Conservation (phyloP, 2,888 invertebrate species). For the Pandemis cinnamomeana region DNA sequence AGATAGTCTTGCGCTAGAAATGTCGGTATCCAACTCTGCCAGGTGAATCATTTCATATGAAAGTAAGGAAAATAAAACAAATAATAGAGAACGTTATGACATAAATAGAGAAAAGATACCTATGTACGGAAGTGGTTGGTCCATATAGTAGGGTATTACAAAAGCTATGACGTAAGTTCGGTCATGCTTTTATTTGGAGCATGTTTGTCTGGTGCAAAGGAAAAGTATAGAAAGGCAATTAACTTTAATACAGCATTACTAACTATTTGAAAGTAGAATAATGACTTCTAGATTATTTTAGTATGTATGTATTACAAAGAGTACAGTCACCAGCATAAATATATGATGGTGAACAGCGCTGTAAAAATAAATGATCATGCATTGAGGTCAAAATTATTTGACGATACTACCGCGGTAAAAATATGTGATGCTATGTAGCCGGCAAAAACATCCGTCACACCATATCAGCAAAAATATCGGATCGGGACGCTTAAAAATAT, state of each 20-base stretch:
- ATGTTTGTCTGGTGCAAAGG: conserved; percentile 23
- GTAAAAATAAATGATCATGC: too few species aligned
- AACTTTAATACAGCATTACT: conserved; percentile 2
- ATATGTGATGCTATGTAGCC: too few species aligned
- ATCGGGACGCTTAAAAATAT: too few species aligned
- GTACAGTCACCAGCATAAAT: too few species aligned
- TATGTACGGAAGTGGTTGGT: conserved; percentile 26
- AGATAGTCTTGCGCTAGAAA: conserved; percentile 8
- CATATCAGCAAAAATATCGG: too few species aligned
- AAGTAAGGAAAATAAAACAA: conserved; percentile 34
- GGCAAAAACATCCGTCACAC: too few species aligned
- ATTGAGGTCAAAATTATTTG: too few species aligned
- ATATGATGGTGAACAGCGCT: too few species aligned
- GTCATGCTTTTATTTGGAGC: conserved; percentile 30
- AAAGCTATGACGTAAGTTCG: conserved; percentile 30
- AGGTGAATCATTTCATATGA: not conserved
- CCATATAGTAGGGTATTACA: conserved; percentile 28
- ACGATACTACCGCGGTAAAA: too few species aligned
- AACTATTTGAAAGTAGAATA: conserved; percentile 5
- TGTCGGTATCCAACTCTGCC: not conserved
- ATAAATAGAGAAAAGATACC: conserved; percentile 32
- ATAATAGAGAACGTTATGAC: conserved; percentile 28
- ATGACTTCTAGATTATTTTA: not conserved
- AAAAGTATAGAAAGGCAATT: conserved; percentile 25
- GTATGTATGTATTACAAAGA: too few species aligned